Evolutionary conservation across 2,888 invertebrate species (phyloP).

Genomic region (Unio pictorum): DNA sequence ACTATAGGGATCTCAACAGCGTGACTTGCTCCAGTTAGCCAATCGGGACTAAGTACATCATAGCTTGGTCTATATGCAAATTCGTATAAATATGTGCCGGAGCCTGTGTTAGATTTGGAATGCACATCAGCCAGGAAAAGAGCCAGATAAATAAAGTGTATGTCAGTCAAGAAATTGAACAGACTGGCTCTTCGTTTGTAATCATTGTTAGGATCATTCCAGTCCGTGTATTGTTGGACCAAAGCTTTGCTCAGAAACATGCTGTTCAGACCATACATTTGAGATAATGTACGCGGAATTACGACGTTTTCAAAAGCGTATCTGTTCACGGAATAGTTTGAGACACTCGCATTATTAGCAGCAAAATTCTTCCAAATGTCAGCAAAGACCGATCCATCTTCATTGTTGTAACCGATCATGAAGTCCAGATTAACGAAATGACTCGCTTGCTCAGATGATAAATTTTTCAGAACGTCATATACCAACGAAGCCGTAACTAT

Average conservation of each 20-base stretch:
- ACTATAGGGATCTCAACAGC: slow-evolving; percentile 12
- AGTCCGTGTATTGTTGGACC: no score
- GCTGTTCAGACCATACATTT: no score
- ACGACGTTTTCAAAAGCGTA: no score
- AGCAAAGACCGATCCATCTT: slow-evolving; percentile 12
- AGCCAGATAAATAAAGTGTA: slow-evolving; percentile 13
- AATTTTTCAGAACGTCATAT: slow-evolving; percentile 3
- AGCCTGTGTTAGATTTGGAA: neutral
- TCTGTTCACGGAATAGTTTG: neutral
- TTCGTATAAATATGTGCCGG: slow-evolving; percentile 11
- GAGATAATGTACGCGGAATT: no score
- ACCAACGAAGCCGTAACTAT: slow-evolving; percentile 5
- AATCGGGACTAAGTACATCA: slow-evolving; percentile 1
- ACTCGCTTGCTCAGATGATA: neutral
- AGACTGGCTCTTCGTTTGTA: slow-evolving; percentile 8
- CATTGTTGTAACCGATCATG: slow-evolving; percentile 10
- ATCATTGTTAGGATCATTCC: neutral
- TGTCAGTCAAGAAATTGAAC: slow-evolving; percentile 12
- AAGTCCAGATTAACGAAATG: slow-evolving; percentile 15
- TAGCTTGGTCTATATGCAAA: slow-evolving; percentile 7
- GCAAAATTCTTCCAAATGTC: neutral
- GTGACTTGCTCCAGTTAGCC: slow-evolving; percentile 13
- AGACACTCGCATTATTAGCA: neutral
- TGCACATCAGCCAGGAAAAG: slow-evolving; percentile 5
- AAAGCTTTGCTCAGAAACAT: no score